These are phyloP conservation scores for Cephus rjabovi DNA, from an alignment of 2,888 invertebrate genomes.

Conservation along the genomic window DNA sequence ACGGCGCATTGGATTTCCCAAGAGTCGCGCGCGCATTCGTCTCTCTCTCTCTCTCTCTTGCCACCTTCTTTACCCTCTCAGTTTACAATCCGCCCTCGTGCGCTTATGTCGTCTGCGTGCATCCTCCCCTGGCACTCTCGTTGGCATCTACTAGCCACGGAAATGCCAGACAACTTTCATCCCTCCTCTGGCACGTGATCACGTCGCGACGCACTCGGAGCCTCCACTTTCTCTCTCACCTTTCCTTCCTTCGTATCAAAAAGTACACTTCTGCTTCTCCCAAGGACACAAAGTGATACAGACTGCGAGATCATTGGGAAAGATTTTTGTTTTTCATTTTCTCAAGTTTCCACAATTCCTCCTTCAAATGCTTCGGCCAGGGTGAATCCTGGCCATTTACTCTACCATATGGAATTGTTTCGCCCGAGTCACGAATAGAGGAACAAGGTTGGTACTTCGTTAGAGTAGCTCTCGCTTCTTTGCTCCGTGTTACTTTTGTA, in stretches of 20 bases:
- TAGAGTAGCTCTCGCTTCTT: neutral
- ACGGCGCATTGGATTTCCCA: conserved; percentile 38
- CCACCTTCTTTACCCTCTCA: conserved; percentile 36
- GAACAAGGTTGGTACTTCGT: neutral
- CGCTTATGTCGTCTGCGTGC: neutral
- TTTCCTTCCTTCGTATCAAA: neutral
- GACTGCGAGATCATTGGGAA: neutral
- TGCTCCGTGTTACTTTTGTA: neutral
- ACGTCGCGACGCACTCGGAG: neutral
- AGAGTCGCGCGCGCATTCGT: conserved; percentile 54
- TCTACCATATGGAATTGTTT: neutral
- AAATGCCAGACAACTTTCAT: neutral
- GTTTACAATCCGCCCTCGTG: conserved; percentile 42
- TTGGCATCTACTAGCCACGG: neutral
- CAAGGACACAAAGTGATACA: neutral
- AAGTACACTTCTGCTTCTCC: neutral
- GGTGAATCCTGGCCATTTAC: neutral
- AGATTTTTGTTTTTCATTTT: neutral
- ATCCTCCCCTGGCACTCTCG: neutral
- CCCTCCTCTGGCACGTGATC: neutral
- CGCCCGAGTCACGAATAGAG: neutral
- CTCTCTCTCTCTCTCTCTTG: conserved; percentile 20
- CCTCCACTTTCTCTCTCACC: neutral
- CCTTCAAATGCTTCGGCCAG: neutral
- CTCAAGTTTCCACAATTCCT: neutral